phyloP scores from a whole-genome alignment of 2,888 invertebrate genomes.

The Agelastica alni region DNA sequence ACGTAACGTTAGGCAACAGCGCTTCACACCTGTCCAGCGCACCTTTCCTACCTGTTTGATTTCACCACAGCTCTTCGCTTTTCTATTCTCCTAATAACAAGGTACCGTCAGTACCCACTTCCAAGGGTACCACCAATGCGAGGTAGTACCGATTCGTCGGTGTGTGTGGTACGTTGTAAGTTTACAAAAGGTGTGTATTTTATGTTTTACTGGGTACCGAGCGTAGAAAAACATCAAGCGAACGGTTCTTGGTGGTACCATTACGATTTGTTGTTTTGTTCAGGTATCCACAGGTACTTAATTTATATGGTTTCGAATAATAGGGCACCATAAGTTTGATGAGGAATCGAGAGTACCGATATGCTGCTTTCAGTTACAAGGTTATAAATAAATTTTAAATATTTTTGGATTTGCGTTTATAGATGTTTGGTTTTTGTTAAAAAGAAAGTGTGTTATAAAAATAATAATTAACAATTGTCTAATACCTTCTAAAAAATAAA shows the following conservation, averaged over 20 bases:
- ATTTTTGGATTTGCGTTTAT: no score
- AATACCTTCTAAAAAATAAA: no score
- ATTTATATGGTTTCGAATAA: slow-evolving; percentile 1
- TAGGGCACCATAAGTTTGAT: not conserved
- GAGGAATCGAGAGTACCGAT: no score
- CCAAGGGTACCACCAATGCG: slow-evolving; percentile 27
- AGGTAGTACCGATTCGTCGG: slow-evolving; percentile 2
- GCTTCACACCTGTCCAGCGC: not conserved
- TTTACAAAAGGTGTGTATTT: not conserved
- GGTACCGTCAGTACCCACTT: slow-evolving; percentile 37
- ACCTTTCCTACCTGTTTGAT: slow-evolving; percentile 14
- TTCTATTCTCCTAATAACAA: slow-evolving; percentile 23
- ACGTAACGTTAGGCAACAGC: not conserved
- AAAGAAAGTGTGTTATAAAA: no score
- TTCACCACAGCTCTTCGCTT: slow-evolving; percentile 4
- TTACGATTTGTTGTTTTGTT: not conserved
- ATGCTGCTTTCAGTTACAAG: no score
- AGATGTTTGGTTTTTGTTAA: no score
- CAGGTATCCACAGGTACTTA: slow-evolving; percentile 4
- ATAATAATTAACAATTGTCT: no score
- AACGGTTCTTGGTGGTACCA: not conserved
- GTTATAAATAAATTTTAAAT: no score
- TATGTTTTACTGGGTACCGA: not conserved
- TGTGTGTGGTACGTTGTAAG: slow-evolving; percentile 1
- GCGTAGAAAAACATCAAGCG: not conserved